Evolutionary conservation across 1,140 invertebrate species (phyloP).

Genomic region (Trialeurodes vaporariorum): DNA sequence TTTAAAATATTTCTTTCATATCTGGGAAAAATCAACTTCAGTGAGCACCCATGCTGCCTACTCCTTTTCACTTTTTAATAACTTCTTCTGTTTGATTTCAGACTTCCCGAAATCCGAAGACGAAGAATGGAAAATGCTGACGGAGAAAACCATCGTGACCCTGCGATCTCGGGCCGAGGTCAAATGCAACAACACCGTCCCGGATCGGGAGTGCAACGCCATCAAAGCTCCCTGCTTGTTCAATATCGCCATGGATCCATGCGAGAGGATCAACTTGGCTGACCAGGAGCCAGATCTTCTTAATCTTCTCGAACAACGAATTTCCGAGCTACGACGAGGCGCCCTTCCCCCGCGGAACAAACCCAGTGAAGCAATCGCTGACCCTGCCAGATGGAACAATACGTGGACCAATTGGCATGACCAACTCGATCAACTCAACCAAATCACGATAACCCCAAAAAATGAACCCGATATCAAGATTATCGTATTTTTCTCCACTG

Average conservation of each 20-base stretch:
- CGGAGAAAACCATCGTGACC: neutral
- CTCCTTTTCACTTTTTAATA: neutral
- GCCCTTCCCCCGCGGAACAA: constrained; percentile 40
- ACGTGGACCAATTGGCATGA: constrained; percentile 45
- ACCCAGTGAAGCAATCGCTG: constrained; percentile 38
- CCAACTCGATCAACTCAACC: constrained; percentile 40
- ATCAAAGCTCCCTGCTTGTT: constrained; percentile 51
- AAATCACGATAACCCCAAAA: constrained; percentile 42
- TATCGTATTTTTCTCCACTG: neutral
- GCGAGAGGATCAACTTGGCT: constrained; percentile 58
- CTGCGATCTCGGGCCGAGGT: neutral
- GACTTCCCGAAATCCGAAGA: neutral
- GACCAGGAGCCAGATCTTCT: constrained; percentile 34
- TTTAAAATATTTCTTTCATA: no score
- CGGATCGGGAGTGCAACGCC: neutral
- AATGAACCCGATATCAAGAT: neutral
- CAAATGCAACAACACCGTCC: neutral
- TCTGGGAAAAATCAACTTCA: no score
- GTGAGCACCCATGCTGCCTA: neutral
- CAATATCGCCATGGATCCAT: constrained; percentile 59
- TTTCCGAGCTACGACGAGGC: constrained; percentile 30
- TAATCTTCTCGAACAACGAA: constrained; percentile 34
- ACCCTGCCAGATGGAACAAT: constrained; percentile 43
- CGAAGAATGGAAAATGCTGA: neutral
- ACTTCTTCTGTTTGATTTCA: neutral